A percentile compares a stretch with the other conserved stretches of the same genome.
Evolutionary conservation across 2,888 invertebrate genomes (phyloP).

Genomic region (Uropetala carovei): DNA sequence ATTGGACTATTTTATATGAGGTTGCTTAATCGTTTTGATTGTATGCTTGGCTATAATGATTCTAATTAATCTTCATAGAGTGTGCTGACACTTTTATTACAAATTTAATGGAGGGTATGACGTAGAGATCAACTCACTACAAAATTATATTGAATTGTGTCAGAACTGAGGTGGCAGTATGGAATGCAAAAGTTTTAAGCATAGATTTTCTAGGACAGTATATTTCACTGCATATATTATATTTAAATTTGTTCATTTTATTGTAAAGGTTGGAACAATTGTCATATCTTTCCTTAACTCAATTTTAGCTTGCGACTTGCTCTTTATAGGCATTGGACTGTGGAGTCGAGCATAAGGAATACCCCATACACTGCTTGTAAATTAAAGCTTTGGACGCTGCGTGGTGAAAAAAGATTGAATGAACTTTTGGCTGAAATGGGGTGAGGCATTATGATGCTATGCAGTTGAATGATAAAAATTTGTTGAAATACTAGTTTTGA

Average conservation of each 20-base stretch:
- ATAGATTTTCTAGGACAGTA: no score
- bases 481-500: background rate
- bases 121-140: no score
- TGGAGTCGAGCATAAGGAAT: slow-evolving; percentile 89
- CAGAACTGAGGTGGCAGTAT: no score
- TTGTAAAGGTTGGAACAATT: background rate
- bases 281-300: slow-evolving; percentile 67
- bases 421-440: slow-evolving; percentile 96
- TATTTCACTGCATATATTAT: background rate
- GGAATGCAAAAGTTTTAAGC: no score
- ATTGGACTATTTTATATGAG: no score
- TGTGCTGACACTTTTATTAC: no score
- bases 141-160: no score
- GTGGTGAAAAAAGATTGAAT: slow-evolving; percentile 88
- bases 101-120: no score
- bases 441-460: slow-evolving; percentile 73
- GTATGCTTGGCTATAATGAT: no score
- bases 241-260: slow-evolving; percentile 44
- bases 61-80: no score
- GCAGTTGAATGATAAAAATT: background rate
- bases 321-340: slow-evolving; percentile 94
- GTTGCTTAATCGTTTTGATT: no score
- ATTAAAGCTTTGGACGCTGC: slow-evolving; percentile 89
- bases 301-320: slow-evolving; percentile 80
- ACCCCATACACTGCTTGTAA: slow-evolving; percentile 88